Conservation (phyloP, 2,113 vertebrate genomes). For the Tor tambroides region DNA sequence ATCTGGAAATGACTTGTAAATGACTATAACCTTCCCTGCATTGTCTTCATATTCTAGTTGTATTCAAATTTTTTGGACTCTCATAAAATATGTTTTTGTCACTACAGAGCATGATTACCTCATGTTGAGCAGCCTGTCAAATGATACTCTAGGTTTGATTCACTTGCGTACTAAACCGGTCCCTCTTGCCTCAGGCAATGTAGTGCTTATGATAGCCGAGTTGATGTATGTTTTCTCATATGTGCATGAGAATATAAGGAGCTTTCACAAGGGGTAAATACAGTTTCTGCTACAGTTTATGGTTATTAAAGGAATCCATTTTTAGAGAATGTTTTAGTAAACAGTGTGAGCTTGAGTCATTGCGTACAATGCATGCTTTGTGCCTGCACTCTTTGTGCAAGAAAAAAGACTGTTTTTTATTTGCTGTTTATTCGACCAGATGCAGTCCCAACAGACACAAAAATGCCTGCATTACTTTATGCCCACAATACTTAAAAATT, state of each 20-base stretch:
- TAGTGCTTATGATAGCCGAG: neutral
- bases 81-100: neutral
- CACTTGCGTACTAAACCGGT: constrained; percentile 31
- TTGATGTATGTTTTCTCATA: constrained; percentile 22
- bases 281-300: neutral
- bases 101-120: neutral
- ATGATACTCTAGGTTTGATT: constrained; percentile 6
- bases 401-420: neutral
- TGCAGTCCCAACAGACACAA: neutral
- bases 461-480: neutral
- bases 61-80: neutral
- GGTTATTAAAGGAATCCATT: neutral
- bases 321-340: constrained; percentile 3
- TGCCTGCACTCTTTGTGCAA: neutral
- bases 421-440: constrained; percentile 9
- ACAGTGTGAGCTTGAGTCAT: constrained; percentile 1
- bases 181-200: constrained; percentile 29
- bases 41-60: neutral
- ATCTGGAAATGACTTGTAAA: constrained; percentile 34
- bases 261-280: neutral
- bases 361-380: constrained; percentile 31
- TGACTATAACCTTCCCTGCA: neutral
- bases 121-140: constrained; percentile 1
- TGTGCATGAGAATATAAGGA: neutral
- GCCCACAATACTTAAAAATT: neutral